Evolutionary conservation across 1,140 invertebrate species (phyloP), one percentile per base, ranked within the genome.

Genomic region (Hylyphantes graminicola): DNA sequence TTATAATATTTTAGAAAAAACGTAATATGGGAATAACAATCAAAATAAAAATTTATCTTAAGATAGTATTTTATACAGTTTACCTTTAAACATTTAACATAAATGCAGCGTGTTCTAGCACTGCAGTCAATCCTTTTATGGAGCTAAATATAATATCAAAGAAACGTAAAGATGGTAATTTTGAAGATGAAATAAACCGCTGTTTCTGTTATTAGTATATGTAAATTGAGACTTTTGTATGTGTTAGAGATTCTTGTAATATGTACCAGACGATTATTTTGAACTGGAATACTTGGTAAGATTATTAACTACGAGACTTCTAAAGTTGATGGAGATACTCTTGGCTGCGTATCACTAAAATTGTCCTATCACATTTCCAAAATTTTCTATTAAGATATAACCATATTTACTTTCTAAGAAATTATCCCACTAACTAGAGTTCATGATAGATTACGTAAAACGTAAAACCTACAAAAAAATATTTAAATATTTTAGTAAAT

Each of bases 231-330:
- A n/a, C 15, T 63, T 57, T 57, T 76, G 74, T 48, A 19, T 61
- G n/a, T 50, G 59, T 57, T 10, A 64, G 59, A 64, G 55, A 76
- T 50, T 48, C 59, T 76, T 51, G 59, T 76, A 76, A 76, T 76
- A 76, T 76, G 63, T 76, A 63, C 74, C 74, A 19, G 51, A 19
- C 74, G 21, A 48, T 63, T 76, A 76, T 64, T 63, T 76, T 63
- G 74, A 76, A 64, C 48, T 64, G 74, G 74, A 76, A 76, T 64
- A 64, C 51, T 76, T 50, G 51, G n/a, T 64, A 61, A 76, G 74
- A 76, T 63, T 76, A 76, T 76, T 76, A 76, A 64, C 59, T 76
- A 35, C n/a, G 9, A 12, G 35, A 63, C 59, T 76, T 64, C 48
- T 76, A 51, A 76, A 53, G 54, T 57, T 74, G 72, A 74, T 63